A percentile compares a stretch with the other conserved stretches of the same genome.
Conservation (phyloP, 2,113 vertebrate genomes). For the Embiotoca jacksoni region DNA sequence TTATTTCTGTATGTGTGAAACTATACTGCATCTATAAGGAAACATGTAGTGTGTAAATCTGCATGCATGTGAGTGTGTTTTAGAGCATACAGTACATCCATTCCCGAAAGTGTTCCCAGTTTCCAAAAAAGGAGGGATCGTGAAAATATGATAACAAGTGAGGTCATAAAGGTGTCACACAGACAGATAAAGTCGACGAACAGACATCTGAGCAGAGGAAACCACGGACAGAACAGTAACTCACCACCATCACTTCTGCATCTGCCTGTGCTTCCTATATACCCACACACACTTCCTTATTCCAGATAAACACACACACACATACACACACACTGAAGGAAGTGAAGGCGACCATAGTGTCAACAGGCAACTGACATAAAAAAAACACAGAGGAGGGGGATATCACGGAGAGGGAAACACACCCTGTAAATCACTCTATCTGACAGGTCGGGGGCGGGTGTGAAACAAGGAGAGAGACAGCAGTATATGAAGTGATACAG, state of each 20-base stretch:
- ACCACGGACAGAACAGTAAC: constrained; percentile 19
- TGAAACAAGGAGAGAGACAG: constrained; percentile 17
- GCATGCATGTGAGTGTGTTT: background rate
- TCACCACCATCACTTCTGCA: constrained; percentile 10
- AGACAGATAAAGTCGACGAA: background rate
- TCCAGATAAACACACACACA: background rate
- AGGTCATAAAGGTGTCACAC: constrained; percentile 20
- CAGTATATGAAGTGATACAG: constrained; percentile 41
- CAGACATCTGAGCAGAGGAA: constrained; percentile 7
- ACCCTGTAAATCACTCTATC: constrained; percentile 57
- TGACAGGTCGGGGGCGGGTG: constrained; percentile 38
- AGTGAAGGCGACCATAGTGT: constrained; percentile 41
- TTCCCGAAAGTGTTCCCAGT: background rate
- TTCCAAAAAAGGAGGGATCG: background rate
- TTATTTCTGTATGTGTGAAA: background rate
- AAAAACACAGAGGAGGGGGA: constrained; percentile 32
- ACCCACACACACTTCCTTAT: constrained; percentile 13
- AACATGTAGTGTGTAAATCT: background rate
- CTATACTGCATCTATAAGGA: background rate
- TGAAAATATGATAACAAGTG: constrained; percentile 13
- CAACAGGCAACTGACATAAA: constrained; percentile 48
- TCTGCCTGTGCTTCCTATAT: constrained; percentile 19
- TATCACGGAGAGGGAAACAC: constrained; percentile 57
- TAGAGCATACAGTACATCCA: background rate
- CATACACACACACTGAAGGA: constrained; percentile 32